Conservation (phyloP, 2,113 vertebrate species). For the Apteryx mantelli region DNA sequence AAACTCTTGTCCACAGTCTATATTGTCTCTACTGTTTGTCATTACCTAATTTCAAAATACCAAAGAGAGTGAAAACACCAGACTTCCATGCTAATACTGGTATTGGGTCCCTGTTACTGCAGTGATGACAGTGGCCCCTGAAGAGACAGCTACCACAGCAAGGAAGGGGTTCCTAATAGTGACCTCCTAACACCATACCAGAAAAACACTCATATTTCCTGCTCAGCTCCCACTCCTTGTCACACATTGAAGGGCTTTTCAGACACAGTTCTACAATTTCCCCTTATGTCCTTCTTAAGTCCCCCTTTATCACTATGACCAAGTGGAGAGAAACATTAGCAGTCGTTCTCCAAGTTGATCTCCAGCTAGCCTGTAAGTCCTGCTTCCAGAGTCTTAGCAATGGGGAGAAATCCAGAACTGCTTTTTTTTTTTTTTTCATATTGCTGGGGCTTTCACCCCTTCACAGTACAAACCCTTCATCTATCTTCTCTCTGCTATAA, state of each 20-base stretch:
- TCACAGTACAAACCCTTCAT: not conserved
- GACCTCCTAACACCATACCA: not conserved
- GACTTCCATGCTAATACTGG: not conserved
- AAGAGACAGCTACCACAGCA: not conserved
- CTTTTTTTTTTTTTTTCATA: not conserved
- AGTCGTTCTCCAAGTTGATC: not conserved
- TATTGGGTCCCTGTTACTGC: not conserved
- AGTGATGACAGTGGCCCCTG: not conserved
- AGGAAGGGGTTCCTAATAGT: not conserved
- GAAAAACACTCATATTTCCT: not conserved
- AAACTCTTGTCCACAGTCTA: not conserved
- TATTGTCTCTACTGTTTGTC: not conserved
- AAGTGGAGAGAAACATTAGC: not conserved
- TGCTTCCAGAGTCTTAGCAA: not conserved
- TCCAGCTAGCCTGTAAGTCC: not conserved
- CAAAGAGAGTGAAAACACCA: not conserved
- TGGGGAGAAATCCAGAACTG: not conserved
- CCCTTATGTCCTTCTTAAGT: not conserved
- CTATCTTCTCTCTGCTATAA: not conserved
- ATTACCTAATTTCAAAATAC: not conserved
- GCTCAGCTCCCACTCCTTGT: not conserved
- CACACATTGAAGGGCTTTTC: not conserved
- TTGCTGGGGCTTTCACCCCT: not conserved
- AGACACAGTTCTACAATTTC: not conserved
- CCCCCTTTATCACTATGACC: not conserved